Conservation (phyloP, 1,140 invertebrate species). For the Drosophila auraria region DNA sequence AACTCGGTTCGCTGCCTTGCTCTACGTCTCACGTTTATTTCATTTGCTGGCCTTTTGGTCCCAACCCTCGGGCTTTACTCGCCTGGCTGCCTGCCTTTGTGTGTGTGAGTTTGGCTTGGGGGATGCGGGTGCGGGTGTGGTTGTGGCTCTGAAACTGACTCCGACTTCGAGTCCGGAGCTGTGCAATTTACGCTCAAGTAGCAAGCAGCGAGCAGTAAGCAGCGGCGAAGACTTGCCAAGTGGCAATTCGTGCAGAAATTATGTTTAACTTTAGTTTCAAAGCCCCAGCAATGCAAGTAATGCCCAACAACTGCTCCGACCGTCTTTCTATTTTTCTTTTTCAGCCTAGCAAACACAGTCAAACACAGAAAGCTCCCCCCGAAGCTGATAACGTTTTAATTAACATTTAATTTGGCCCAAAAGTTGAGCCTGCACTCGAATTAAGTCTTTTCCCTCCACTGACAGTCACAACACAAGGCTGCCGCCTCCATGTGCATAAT, state of each 20-base stretch:
- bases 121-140: conserved; percentile 20
- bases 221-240: conserved; percentile 59
- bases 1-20: conserved; percentile 45
- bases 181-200: conserved; percentile 80
- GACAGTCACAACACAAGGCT: conserved; percentile 66
- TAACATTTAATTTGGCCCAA: conserved; percentile 77
- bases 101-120: conserved; percentile 37
- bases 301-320: conserved; percentile 44
- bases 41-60: conserved; percentile 49
- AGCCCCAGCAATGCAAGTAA: conserved; percentile 52
- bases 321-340: conserved; percentile 2
- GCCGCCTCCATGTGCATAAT: conserved; percentile 64
- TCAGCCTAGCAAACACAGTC: conserved; percentile 9
- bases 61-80: conserved; percentile 49
- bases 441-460: conserved; percentile 50
- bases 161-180: conserved; percentile 51
- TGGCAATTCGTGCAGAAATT: conserved; percentile 81
- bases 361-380: background rate
- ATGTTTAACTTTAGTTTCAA: conserved; percentile 82
- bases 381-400: conserved; percentile 74
- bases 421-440: conserved; percentile 50
- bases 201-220: conserved; percentile 46
- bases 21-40: conserved; percentile 68
- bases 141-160: conserved; percentile 58
- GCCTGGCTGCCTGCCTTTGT: conserved; percentile 70